phyloP scores from a whole-genome alignment of 1,140 invertebrate genomes.

The Lepidurus arcticus region DNA sequence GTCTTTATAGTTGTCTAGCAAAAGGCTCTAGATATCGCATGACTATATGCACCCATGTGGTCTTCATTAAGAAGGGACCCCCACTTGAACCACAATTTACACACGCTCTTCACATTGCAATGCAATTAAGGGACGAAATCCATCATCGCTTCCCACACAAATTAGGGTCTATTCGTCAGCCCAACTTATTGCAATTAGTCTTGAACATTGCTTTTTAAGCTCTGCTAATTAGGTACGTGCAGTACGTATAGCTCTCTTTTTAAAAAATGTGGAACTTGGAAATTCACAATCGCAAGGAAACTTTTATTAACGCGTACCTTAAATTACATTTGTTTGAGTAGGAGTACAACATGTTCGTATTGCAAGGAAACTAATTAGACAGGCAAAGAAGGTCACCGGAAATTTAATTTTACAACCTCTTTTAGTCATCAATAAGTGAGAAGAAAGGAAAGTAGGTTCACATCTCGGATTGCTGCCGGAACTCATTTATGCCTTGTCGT shows the following conservation, averaged over 20 bases:
- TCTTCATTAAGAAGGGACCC: constrained; percentile 14
- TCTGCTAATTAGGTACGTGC: too few species aligned
- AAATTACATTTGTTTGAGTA: not conserved
- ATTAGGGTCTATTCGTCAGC: not conserved
- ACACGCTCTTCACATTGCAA: constrained; percentile 21
- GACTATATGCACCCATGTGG: constrained; percentile 4
- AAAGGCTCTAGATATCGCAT: constrained; percentile 10
- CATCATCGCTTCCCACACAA: constrained; percentile 14
- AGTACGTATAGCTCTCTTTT: too few species aligned
- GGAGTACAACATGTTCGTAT: not conserved
- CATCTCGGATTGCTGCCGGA: constrained; percentile 7
- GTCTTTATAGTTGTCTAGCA: not conserved
- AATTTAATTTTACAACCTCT: constrained; percentile 5
- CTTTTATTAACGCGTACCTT: not conserved
- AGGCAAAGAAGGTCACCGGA: not conserved
- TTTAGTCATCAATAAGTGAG: not conserved
- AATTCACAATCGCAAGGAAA: too few species aligned
- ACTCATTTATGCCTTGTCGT: not conserved
- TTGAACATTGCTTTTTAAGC: not conserved
- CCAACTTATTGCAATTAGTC: constrained; percentile 6
- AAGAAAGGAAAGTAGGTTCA: not conserved
- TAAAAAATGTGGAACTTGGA: too few species aligned
- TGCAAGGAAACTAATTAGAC: not conserved
- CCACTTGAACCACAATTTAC: constrained; percentile 9
- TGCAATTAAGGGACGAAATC: constrained; percentile 10